Conservation (phyloP, 1,140 invertebrate genomes). For the Heterodera carotae region DNA sequence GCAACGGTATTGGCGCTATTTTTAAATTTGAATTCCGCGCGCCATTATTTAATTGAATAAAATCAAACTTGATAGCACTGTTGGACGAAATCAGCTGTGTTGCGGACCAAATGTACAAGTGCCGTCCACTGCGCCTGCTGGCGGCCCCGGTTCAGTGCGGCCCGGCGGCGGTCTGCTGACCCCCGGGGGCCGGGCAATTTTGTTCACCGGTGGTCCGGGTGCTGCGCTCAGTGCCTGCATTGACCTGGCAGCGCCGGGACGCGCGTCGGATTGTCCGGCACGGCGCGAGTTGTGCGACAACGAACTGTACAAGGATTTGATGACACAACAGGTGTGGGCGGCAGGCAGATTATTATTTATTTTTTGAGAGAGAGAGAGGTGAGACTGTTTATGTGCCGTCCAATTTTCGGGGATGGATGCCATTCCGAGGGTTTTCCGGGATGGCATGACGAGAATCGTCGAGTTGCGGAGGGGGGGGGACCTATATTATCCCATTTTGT, state of each 20-base stretch:
- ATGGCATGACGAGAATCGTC: conserved; percentile 6
- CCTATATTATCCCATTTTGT: neutral
- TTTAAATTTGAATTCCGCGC: neutral
- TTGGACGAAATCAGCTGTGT: neutral
- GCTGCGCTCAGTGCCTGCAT: conserved; percentile 1
- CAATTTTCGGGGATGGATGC: too few relatives aligned
- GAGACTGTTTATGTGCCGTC: too few relatives aligned
- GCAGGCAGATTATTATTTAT: too few relatives aligned
- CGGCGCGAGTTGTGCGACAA: conserved; percentile 14
- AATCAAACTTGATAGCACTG: neutral
- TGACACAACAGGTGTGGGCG: conserved; percentile 21
- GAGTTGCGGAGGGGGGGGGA: neutral
- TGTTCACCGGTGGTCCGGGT: neutral
- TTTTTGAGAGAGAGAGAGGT: too few relatives aligned
- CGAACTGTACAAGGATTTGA: conserved; percentile 14
- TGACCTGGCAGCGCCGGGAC: conserved; percentile 5
- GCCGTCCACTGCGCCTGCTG: too few relatives aligned
- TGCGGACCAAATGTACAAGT: neutral
- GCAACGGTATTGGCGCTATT: neutral
- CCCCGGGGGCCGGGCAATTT: too few relatives aligned
- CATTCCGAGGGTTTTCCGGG: too few relatives aligned
- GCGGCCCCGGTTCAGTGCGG: too few relatives aligned
- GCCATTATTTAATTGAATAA: neutral
- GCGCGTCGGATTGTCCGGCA: conserved; percentile 5
- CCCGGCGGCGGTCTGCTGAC: too few relatives aligned